These are phyloP conservation scores for Cavia porcellus DNA, from an alignment of 2,113 vertebrate genomes.

Conservation along the genomic window DNA sequence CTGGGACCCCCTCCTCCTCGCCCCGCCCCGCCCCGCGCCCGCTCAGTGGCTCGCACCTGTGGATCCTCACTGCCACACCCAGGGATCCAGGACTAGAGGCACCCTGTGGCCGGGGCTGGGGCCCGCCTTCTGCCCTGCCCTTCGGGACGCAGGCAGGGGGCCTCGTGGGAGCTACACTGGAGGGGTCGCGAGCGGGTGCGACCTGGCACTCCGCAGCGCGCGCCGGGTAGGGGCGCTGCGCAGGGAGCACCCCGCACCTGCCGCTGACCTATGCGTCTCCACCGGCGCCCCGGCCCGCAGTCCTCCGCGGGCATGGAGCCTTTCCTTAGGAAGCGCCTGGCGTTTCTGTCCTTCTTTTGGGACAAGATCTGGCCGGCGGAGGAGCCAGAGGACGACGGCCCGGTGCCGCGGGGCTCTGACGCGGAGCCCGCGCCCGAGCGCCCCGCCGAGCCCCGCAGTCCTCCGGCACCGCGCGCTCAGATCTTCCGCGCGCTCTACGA, in stretches of 20 bases:
- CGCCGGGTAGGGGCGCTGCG: background rate
- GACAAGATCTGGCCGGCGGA: slow-evolving; percentile 93
- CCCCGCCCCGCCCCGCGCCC: background rate
- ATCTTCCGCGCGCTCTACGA: slow-evolving; percentile 92
- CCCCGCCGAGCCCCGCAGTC: background rate
- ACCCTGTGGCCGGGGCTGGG: background rate
- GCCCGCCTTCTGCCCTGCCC: background rate
- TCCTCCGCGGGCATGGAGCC: slow-evolving; percentile 88
- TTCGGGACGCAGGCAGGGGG: background rate
- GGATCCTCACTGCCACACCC: no score
- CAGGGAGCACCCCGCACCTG: background rate
- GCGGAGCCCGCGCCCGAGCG: slow-evolving; percentile 73
- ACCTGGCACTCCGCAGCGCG: background rate
- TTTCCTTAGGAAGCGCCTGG: slow-evolving; percentile 91
- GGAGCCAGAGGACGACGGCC: slow-evolving; percentile 67
- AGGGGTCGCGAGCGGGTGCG: background rate
- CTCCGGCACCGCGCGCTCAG: background rate
- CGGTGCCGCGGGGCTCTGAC: slow-evolving; percentile 62
- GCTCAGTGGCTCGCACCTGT: background rate
- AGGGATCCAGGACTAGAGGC: background rate
- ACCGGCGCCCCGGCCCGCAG: no score
- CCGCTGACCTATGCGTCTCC: background rate
- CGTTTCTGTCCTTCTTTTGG: slow-evolving; percentile 92
- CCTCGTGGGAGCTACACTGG: background rate
- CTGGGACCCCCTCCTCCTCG: background rate